Percentiles rank a stretch among this genome's conserved stretches.
Conservation (phyloP, 2,113 vertebrate species). For the Semnopithecus entellus region DNA sequence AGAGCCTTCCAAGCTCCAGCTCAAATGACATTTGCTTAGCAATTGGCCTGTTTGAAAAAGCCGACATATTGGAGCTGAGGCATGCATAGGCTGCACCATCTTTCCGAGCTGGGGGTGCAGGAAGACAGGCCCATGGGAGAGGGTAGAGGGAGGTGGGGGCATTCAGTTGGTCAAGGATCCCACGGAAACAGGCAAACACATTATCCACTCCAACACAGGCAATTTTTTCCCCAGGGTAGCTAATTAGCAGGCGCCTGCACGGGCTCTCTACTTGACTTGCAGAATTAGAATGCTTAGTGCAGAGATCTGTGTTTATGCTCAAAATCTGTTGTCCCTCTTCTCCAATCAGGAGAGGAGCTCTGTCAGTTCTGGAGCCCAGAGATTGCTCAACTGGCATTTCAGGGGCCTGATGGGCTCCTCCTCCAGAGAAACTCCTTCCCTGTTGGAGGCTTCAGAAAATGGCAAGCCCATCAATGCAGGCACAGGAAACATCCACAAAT, state of each 20-base stretch:
- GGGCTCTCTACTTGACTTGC: conserved; percentile 60
- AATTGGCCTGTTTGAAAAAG: conserved; percentile 67
- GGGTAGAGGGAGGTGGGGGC: not conserved
- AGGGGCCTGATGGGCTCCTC: not conserved
- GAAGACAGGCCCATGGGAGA: conserved; percentile 23
- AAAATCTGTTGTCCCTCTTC: not conserved
- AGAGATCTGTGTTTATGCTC: conserved; percentile 52
- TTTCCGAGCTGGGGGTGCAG: conserved; percentile 14
- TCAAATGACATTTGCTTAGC: conserved; percentile 75
- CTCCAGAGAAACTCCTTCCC: not conserved
- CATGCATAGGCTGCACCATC: not conserved
- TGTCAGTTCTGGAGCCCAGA: not conserved
- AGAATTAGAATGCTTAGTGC: conserved; percentile 69
- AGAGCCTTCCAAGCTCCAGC: conserved; percentile 36
- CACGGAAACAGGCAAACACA: conserved; percentile 70
- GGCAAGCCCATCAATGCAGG: not conserved
- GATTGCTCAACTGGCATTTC: not conserved
- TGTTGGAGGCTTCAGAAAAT: not conserved
- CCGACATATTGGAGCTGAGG: not conserved
- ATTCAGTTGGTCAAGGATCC: conserved; percentile 64
- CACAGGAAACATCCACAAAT: not conserved
- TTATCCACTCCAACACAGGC: conserved; percentile 72
- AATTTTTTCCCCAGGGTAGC: conserved; percentile 51
- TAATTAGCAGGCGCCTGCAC: conserved; percentile 65
- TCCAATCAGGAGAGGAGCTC: not conserved